These are phyloP conservation scores for Cecidostiba fungosa DNA, from an alignment of 2,888 invertebrate species.

Conservation along the genomic window DNA sequence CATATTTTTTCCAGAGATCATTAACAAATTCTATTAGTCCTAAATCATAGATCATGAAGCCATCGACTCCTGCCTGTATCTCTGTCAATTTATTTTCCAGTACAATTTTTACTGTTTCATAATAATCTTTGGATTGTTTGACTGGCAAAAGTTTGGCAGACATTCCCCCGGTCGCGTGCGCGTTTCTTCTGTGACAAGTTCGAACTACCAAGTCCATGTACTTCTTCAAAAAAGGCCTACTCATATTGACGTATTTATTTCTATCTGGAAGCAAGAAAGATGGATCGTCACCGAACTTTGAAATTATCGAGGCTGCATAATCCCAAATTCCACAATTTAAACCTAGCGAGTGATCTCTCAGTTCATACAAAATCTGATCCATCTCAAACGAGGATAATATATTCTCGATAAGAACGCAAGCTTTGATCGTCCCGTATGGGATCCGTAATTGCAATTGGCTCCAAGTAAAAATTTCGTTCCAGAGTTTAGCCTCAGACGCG, in stretches of 20 bases:
- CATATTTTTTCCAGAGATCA: constrained; percentile 82
- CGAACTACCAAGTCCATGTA: constrained; percentile 84
- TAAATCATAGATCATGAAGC: constrained; percentile 87
- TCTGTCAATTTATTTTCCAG: constrained; percentile 82
- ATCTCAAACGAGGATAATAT: constrained; percentile 86
- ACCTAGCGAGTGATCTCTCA: constrained; percentile 86
- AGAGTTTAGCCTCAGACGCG: constrained; percentile 84
- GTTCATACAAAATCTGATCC: constrained; percentile 86
- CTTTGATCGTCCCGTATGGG: constrained; percentile 85
- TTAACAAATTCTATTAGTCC: constrained; percentile 82
- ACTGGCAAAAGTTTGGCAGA: constrained; percentile 83
- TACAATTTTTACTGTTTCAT: constrained; percentile 80
- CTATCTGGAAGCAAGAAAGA: constrained; percentile 86
- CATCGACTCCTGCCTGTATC: constrained; percentile 84
- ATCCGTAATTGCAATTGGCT: constrained; percentile 82
- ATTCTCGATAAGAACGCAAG: constrained; percentile 88
- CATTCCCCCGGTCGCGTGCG: constrained; percentile 87
- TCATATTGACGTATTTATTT: constrained; percentile 86
- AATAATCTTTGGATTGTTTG: constrained; percentile 69
- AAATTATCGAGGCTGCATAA: constrained; percentile 85
- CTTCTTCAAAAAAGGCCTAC: constrained; percentile 84
- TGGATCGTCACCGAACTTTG: constrained; percentile 84
- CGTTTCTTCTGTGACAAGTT: constrained; percentile 83
- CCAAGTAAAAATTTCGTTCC: constrained; percentile 87
- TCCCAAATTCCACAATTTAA: constrained; percentile 90